These are phyloP conservation scores for Centrocercus urophasianus DNA, from an alignment of 2,113 vertebrate genomes.

Conservation along the genomic window DNA sequence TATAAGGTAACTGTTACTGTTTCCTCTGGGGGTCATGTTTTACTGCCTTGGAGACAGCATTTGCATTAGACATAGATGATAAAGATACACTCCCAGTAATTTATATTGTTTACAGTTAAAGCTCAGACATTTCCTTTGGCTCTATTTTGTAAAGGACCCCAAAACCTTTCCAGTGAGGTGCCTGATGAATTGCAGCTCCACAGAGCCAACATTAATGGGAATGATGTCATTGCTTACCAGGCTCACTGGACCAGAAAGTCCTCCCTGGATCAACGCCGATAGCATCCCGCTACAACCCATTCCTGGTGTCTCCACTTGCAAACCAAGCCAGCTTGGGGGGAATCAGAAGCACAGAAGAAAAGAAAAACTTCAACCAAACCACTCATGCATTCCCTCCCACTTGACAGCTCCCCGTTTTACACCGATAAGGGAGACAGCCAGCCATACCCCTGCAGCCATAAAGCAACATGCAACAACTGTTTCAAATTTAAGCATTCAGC, in stretches of 20 bases:
- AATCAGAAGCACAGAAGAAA: background rate
- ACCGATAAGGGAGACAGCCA: background rate
- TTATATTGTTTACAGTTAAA: background rate
- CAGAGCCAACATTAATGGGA: background rate
- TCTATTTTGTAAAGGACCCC: background rate
- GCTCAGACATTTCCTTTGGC: background rate
- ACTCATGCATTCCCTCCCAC: background rate
- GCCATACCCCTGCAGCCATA: background rate
- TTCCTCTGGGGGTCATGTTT: slow-evolving; percentile 1
- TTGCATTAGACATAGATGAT: slow-evolving; percentile 27
- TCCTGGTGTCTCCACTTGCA: background rate
- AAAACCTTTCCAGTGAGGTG: background rate
- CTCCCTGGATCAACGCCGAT: background rate
- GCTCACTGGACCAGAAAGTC: background rate
- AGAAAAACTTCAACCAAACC: background rate
- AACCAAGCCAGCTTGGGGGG: background rate
- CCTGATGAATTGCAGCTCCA: background rate
- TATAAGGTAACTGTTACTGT: background rate
- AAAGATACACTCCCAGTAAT: background rate
- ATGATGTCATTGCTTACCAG: background rate
- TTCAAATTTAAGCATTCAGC: background rate
- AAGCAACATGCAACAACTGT: background rate
- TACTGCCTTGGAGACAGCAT: slow-evolving; percentile 22
- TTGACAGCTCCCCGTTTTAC: background rate
- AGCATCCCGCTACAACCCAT: background rate